Evolutionary conservation across 2,888 invertebrate species (phyloP), one percentile per base, ranked within the genome.

Genomic region (Pterobdella sp.): DNA sequence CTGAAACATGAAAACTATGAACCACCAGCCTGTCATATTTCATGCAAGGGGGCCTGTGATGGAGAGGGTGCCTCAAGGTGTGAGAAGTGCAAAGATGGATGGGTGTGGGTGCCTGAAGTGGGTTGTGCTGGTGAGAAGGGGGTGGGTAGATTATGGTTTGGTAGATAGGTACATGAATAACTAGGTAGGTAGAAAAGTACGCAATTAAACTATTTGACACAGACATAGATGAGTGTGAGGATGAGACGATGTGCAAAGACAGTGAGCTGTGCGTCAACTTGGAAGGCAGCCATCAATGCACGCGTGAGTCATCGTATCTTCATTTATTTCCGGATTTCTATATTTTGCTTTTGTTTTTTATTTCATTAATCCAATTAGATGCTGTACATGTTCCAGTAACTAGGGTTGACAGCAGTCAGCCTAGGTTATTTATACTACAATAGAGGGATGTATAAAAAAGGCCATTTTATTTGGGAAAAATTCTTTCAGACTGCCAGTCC

Each of bases 1-100:
- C n/a, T n/a, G n/a, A n/a, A n/a, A n/a, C n/a, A n/a, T n/a, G n/a
- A n/a, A n/a, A n/a, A n/a, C n/a, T n/a, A n/a, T n/a, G n/a, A n/a
- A n/a, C n/a, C n/a, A n/a, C n/a, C 75, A 78, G 81, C 76, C n/a
- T 95, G 95, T 80, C 92, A 94, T 81, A 82, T 82, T 36, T 88
- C 93, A 0, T 96, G 95, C 80, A 87, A 88, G 76, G 89, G 88
- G 0, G 87, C 88, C 0, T 95, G 94, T 78, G 87, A 88, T 73
- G 89, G 88, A 67, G 89, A 88, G 0, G 89, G 92, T 72, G 82
- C 84, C 7, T 82, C 81, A 73, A 83, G 81, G 3, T 90, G 90
- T 81, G 84, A 85, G 31, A 86, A 86, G 66, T 90, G 90, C 81
- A 86, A 86, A 49, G 82, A 85, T 4, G 95, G 95, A 0, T 95